Conservation (phyloP, 1,140 invertebrate species). For the Vanessa atalanta region DNA sequence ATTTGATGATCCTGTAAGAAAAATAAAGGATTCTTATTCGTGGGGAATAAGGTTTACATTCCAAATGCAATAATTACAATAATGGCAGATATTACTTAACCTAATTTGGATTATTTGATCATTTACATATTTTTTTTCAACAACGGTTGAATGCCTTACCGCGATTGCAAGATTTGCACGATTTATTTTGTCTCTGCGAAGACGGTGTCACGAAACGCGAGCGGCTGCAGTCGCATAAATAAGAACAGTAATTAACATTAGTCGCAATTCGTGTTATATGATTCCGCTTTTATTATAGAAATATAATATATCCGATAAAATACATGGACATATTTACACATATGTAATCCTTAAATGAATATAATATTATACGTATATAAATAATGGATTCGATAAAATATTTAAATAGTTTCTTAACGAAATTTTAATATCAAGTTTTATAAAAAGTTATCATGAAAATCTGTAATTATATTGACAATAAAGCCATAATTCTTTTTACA, state of each 20-base stretch:
- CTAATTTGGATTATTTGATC: no score
- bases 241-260: conserved; percentile 71
- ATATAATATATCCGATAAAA: background rate
- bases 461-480: conserved; percentile 31
- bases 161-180: conserved; percentile 29
- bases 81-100: no score
- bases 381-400: no score
- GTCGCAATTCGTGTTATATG: conserved; percentile 44
- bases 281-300: background rate
- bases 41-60: no score
- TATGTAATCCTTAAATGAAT: background rate
- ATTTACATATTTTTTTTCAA: background rate
- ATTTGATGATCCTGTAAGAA: no score
- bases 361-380: no score
- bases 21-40: no score
- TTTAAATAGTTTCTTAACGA: no score
- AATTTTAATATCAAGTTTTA: background rate
- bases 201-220: conserved; percentile 57
- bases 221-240: conserved; percentile 67
- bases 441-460: background rate
- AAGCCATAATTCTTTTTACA: conserved; percentile 63
- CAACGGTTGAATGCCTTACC: conserved; percentile 8
- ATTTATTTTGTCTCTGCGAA: conserved; percentile 58
- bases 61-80: no score
- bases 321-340: background rate